Conservation (phyloP, 2,888 invertebrate species). For the Nemapogon koenigi region DNA sequence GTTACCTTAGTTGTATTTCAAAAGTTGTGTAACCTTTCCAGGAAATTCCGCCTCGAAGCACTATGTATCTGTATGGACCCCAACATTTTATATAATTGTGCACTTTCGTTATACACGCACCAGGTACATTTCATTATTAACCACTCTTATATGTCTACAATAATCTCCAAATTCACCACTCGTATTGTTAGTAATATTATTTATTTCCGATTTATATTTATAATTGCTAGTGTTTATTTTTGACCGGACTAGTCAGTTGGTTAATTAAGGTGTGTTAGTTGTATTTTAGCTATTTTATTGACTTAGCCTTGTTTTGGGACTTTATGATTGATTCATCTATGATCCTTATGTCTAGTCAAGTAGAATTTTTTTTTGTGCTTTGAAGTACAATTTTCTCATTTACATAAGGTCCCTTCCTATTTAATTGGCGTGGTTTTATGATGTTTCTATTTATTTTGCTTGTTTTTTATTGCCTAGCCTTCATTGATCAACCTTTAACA, state of each 20-base stretch:
- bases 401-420: too few relatives aligned
- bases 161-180: too few relatives aligned
- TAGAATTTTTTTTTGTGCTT: too few relatives aligned
- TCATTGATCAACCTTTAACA: constrained; percentile 3
- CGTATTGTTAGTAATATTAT: too few relatives aligned
- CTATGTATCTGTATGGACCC: too few relatives aligned
- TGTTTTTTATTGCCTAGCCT: constrained; percentile 2
- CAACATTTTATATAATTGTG: constrained; percentile 6
- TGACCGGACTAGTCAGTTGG: constrained; percentile 50
- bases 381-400: too few relatives aligned
- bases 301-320: not conserved
- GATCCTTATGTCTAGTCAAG: constrained; percentile 6
- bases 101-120: constrained; percentile 21
- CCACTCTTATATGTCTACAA: too few relatives aligned
- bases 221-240: too few relatives aligned
- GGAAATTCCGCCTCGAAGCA: constrained; percentile 48
- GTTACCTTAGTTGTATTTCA: constrained; percentile 54
- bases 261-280: constrained; percentile 33
- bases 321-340: not conserved
- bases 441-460: not conserved
- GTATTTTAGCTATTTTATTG: not conserved
- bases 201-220: constrained; percentile 1
- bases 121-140: too few relatives aligned
- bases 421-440: not conserved
- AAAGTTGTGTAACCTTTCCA: constrained; percentile 20